Percentiles rank a stretch among this genome's conserved stretches.
These are phyloP conservation scores for Montifringilla adamsi DNA, from an alignment of 2,113 vertebrate species.

Conservation along the genomic window DNA sequence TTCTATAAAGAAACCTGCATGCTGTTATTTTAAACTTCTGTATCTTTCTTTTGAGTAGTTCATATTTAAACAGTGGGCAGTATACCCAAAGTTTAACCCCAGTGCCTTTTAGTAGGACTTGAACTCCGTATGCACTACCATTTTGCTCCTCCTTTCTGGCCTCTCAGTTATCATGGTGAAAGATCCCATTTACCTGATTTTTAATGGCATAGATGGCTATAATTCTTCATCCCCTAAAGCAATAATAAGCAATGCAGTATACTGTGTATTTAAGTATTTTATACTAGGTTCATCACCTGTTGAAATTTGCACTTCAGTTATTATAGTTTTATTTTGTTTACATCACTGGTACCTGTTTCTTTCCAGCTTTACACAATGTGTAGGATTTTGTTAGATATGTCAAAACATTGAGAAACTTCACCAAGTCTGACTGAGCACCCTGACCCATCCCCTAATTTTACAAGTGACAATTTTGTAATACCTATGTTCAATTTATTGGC, in stretches of 20 bases:
- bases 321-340: background rate
- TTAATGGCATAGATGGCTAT: background rate
- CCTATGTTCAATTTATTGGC: background rate
- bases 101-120: constrained; percentile 41
- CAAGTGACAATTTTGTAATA: background rate
- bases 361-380: background rate
- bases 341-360: background rate
- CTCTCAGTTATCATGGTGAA: background rate
- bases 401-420: background rate
- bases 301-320: background rate
- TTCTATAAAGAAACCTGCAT: constrained; percentile 81
- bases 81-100: constrained; percentile 56
- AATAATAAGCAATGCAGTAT: background rate
- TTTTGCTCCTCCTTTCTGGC: background rate
- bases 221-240: background rate
- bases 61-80: constrained; percentile 61
- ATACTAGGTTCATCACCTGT: background rate
- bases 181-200: background rate
- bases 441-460: background rate
- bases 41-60: constrained; percentile 66
- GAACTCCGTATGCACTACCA: constrained; percentile 32
- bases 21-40: constrained; percentile 86
- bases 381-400: background rate
- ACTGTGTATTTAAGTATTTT: background rate
- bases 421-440: background rate